These are phyloP conservation scores for Hybognathus amarus DNA, from an alignment of 2,797 vertebrate species.

Conservation along the genomic window DNA sequence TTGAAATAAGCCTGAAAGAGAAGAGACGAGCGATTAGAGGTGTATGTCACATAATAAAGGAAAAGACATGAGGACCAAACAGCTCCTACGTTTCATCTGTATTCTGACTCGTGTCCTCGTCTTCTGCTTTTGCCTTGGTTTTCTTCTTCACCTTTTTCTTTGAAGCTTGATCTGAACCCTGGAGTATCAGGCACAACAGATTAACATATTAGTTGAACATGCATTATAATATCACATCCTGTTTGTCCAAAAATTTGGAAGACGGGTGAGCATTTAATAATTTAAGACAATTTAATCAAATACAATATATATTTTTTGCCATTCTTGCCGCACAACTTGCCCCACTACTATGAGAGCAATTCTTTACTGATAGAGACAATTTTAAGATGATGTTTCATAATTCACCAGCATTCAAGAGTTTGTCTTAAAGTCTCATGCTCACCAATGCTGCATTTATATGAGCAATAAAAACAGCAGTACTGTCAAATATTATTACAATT, in stretches of 20 bases:
- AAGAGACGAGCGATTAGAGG: neutral
- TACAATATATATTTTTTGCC: neutral
- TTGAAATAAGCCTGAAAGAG: conserved; percentile 85
- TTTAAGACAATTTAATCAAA: neutral
- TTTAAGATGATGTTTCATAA: neutral
- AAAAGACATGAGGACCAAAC: conserved; percentile 4
- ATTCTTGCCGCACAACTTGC: neutral
- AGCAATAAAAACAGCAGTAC: neutral
- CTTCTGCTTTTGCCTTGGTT: conserved; percentile 65
- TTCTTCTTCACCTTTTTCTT: conserved; percentile 80
- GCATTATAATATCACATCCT: neutral
- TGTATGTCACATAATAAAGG: neutral
- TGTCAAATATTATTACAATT: neutral
- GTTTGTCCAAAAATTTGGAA: neutral
- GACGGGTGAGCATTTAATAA: neutral
- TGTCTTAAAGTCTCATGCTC: neutral
- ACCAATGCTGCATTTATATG: neutral
- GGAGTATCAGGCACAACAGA: conserved; percentile 75
- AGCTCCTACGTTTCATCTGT: conserved; percentile 76
- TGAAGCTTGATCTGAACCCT: conserved; percentile 74
- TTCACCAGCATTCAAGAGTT: neutral
- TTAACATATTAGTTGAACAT: neutral
- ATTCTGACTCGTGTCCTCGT: conserved; percentile 60
- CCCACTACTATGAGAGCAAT: neutral
- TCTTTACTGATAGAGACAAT: neutral